These are phyloP conservation scores for Apodemus speciosus DNA, from an alignment of 2,113 vertebrate genomes.

Conservation along the genomic window DNA sequence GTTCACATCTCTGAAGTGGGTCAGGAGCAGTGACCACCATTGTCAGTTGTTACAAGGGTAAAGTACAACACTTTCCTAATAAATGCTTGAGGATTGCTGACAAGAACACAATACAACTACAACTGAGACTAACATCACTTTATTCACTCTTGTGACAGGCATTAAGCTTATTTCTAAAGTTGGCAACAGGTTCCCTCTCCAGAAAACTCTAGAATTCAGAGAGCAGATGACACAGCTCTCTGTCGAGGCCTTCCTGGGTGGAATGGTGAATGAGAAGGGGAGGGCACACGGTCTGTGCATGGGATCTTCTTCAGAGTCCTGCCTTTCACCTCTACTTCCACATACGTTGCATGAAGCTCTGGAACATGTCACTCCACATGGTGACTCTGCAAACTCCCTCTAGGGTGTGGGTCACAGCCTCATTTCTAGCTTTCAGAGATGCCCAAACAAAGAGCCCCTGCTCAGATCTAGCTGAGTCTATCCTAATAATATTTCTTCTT, in stretches of 20 bases:
- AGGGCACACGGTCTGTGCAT: background rate
- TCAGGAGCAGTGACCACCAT: background rate
- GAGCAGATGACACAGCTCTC: background rate
- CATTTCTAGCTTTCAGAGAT: no score
- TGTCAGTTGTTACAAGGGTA: background rate
- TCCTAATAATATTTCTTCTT: background rate
- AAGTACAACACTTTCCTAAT: background rate
- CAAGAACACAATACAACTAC: background rate
- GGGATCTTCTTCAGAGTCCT: background rate
- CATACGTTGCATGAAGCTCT: background rate
- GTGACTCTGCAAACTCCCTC: no score
- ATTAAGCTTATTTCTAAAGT: background rate
- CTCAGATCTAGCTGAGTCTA: background rate
- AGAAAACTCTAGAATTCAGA: background rate
- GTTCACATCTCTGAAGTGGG: background rate
- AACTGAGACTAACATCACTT: background rate
- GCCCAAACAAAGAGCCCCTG: background rate
- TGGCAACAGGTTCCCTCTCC: background rate
- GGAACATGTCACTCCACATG: fast-evolving
- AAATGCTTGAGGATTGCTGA: background rate
- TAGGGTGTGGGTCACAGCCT: no score
- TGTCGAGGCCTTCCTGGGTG: background rate
- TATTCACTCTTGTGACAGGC: background rate
- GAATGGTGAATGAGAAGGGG: background rate
- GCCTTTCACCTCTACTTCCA: fast-evolving